A percentile compares a stretch with the other conserved stretches of the same genome.
phyloP scores from a whole-genome alignment of 1,140 invertebrate species.

The Battus philenor region DNA sequence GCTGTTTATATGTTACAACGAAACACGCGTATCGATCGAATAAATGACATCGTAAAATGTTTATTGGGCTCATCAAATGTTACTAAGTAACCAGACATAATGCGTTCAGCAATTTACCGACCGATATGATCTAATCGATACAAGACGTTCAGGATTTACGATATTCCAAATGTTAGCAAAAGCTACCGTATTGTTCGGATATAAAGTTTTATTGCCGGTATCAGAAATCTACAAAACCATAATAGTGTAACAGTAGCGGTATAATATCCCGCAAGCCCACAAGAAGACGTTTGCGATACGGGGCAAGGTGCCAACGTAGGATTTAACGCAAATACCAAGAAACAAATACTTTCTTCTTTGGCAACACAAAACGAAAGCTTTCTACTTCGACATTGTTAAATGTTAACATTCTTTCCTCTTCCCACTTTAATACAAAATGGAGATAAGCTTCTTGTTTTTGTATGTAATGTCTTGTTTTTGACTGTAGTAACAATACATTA shows the following conservation, averaged over 20 bases:
- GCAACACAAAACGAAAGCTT: too few species aligned
- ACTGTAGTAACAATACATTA: too few species aligned
- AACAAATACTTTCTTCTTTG: conserved; percentile 16
- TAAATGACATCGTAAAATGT: conserved; percentile 9
- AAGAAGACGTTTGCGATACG: conserved; percentile 30
- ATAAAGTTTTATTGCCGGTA: conserved; percentile 55
- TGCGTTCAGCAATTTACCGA: conserved; percentile 23
- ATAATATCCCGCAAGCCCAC: conserved; percentile 40
- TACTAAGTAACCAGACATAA: conserved; percentile 16
- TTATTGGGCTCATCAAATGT: conserved; percentile 9
- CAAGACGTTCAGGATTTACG: conserved; percentile 41
- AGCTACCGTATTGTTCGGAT: conserved; percentile 40
- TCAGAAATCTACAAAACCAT: conserved; percentile 38
- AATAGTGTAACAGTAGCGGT: conserved; percentile 33
- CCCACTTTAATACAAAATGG: too few species aligned
- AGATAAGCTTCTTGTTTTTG: too few species aligned
- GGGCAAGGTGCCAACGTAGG: conserved; percentile 33
- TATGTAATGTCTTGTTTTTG: too few species aligned
- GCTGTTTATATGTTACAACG: conserved; percentile 10
- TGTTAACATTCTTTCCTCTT: too few species aligned
- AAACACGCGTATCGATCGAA: conserved; percentile 4
- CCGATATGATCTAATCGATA: conserved; percentile 33
- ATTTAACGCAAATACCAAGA: conserved; percentile 17
- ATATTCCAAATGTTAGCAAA: conserved; percentile 37
- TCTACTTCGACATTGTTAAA: too few species aligned